phyloP scores from a whole-genome alignment of 2,888 invertebrate genomes.

The Cancer borealis region DNA sequence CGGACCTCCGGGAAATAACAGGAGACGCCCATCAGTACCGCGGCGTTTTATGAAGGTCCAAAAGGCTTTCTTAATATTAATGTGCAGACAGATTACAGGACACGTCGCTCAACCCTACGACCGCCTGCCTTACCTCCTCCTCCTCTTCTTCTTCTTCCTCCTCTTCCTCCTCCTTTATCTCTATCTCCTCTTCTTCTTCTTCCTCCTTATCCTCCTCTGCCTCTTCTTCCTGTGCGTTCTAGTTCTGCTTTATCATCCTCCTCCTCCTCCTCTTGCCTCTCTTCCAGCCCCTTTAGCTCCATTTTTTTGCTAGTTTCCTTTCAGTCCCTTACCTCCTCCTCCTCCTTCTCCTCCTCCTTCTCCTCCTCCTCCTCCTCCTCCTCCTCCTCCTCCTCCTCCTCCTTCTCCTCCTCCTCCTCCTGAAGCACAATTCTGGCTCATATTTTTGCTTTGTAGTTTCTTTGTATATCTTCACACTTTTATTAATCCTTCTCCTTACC shows the following conservation, averaged over 20 bases:
- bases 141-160: neutral
- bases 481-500: neutral
- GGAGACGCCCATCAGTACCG: conserved; percentile 44
- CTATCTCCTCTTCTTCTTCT: neutral
- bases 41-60: neutral
- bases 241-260: neutral
- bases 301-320: neutral
- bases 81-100: conserved; percentile 55
- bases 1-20: conserved; percentile 50
- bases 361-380: neutral
- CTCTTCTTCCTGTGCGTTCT: neutral
- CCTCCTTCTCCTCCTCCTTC: too few species aligned
- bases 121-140: neutral
- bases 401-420: neutral
- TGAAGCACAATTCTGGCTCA: neutral
- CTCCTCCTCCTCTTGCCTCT: neutral
- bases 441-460: neutral
- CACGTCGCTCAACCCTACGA: conserved; percentile 45
- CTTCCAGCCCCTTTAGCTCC: neutral
- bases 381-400: neutral
- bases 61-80: conserved; percentile 48
- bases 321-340: neutral
- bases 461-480: neutral
- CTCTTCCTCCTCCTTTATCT: neutral
- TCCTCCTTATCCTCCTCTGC: neutral